These are phyloP conservation scores for Acheta domesticus DNA, from an alignment of 2,888 invertebrate genomes.

Conservation along the genomic window DNA sequence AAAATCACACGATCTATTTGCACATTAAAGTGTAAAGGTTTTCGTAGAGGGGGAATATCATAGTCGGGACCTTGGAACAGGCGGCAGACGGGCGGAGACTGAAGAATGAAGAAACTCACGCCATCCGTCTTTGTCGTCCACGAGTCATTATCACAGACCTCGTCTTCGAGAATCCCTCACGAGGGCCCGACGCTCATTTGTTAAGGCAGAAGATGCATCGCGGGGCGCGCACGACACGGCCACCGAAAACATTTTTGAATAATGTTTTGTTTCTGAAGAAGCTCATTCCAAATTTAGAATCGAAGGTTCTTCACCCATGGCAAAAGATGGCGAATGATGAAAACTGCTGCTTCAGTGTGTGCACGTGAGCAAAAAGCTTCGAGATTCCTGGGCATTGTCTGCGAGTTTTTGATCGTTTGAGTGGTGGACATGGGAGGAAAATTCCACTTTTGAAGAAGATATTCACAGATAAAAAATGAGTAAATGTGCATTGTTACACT, in stretches of 20 bases:
- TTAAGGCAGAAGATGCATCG: not conserved
- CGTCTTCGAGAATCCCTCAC: slow-evolving; percentile 8
- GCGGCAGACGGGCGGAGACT: not conserved
- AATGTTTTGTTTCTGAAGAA: not conserved
- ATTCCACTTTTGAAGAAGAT: too few relatives aligned
- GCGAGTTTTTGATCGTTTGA: too few relatives aligned
- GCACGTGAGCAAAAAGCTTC: too few relatives aligned
- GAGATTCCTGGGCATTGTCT: too few relatives aligned
- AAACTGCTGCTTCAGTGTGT: too few relatives aligned
- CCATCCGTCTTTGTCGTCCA: not conserved
- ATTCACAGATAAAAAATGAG: too few relatives aligned
- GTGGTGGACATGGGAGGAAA: too few relatives aligned
- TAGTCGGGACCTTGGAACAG: not conserved
- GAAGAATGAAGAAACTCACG: not conserved
- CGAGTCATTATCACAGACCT: slow-evolving; percentile 10
- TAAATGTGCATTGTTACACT: too few relatives aligned
- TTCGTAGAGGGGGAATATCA: not conserved
- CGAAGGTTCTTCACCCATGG: too few relatives aligned
- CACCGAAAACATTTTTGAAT: not conserved
- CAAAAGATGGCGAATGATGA: too few relatives aligned
- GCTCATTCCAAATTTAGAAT: not conserved
- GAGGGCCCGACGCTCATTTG: not conserved
- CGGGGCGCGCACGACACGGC: not conserved
- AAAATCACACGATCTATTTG: not conserved
- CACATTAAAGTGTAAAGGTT: not conserved